Base-by-base conservation (phyloP, 2,113 vertebrate genomes). In the Capra hircus region DNA sequence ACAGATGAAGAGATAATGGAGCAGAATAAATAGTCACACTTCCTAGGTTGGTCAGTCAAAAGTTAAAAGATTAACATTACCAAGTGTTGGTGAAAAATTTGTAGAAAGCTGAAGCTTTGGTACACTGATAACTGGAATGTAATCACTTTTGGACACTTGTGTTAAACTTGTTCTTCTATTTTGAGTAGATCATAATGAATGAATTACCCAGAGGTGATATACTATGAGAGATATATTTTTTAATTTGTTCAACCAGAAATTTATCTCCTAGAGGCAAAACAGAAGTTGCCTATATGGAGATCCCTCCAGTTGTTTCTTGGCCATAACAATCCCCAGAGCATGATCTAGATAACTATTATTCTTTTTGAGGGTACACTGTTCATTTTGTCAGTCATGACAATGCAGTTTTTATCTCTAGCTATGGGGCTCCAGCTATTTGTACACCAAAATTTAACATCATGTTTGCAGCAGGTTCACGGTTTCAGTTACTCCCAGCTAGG, bases 341-440 rank as follows among this genome's bases (percentile, higher is more conserved):
- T 14, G 16, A 60, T 48, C 36, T 85, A 36, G 17, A 17, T 48
- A 23, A 17, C 83, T 55, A 45, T 36, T 13, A 48, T 55, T 77
- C 19, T 64, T 40, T 67, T 3, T 87, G 5, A 86, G 15, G 7
- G 19, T 52, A 5, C 12, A 1, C 45, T 33, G 2, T 55, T 36
- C 36, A 21, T 36, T 62, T 40, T 36, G 17, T 13, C 50, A 57
- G 13, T 13, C 23, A 30, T 21, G 28, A 12, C 13, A 30, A 64
- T 10, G 10, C 14, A 86, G 48, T 40, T 80, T 80, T 25, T 43
- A 59, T 40, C 40, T 81, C 81, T 67, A 27, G 88, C 3, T 57
- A 5, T 1, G 25, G 4, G 5, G 3, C 5, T 86, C 30, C 25
- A 27, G 28, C 12, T 50, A 3, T 3, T 48, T 1, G 0, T 21